These are phyloP conservation scores for Acanthurus leucopareius DNA, from an alignment of 2,797 vertebrate genomes.

Conservation along the genomic window DNA sequence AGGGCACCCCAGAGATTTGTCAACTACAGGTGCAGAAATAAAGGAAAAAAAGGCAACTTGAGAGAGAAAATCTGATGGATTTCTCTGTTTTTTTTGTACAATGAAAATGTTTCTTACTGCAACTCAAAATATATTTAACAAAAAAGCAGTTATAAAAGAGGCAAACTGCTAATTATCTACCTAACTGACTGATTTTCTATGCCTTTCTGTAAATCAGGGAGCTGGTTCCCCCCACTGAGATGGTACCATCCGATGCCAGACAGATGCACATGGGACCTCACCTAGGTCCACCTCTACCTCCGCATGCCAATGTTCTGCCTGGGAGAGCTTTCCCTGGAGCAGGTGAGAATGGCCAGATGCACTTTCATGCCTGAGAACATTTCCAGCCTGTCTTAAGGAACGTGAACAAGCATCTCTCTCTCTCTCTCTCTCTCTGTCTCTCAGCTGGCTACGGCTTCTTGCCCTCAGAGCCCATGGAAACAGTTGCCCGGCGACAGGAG, in stretches of 20 bases:
- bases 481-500: conserved; percentile 93
- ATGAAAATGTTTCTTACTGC: conserved; percentile 5
- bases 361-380: conserved; percentile 2
- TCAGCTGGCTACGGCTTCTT: conserved; percentile 91
- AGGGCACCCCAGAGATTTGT: not conserved
- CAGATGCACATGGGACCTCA: conserved; percentile 91
- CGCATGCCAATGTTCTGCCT: conserved; percentile 85
- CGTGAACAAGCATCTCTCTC: not conserved
- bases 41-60: not conserved
- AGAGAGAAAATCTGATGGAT: too few species aligned
- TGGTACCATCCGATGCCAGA: conserved; percentile 89
- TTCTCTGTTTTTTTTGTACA: not conserved
- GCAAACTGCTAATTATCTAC: not conserved
- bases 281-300: conserved; percentile 86
- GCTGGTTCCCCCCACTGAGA: conserved; percentile 87
- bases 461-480: conserved; percentile 93
- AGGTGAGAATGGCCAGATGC: conserved; percentile 73
- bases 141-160: not conserved
- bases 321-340: conserved; percentile 87
- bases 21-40: not conserved
- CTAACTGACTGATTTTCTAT: not conserved
- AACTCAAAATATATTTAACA: not conserved
- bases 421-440: conserved; percentile 12
- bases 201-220: conserved; percentile 83
- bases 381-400: not conserved